A percentile compares a stretch with the other conserved stretches of the same genome.
Conservation (phyloP, 2,888 invertebrate species). For the Baronia brevicornis region DNA sequence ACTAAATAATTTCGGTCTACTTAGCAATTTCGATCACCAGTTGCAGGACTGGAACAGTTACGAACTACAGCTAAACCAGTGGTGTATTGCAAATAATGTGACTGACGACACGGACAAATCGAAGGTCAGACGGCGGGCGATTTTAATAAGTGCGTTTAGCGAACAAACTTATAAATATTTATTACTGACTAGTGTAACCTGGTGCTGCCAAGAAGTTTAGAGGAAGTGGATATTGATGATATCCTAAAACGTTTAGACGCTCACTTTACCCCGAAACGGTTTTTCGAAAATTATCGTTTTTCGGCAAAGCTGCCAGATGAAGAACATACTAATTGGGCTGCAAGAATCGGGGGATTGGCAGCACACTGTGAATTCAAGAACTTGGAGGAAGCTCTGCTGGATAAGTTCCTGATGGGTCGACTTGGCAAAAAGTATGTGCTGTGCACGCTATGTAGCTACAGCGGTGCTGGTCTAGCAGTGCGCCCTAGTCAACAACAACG, state of each 20-base stretch:
- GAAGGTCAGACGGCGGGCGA: constrained; percentile 13
- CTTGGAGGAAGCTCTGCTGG: constrained; percentile 5
- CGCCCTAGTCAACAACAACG: neutral
- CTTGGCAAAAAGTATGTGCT: constrained; percentile 13
- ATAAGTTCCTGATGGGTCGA: constrained; percentile 10
- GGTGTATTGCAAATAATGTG: constrained; percentile 21
- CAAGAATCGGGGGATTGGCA: constrained; percentile 2
- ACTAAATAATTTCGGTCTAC: too few species aligned
- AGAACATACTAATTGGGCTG: constrained; percentile 12
- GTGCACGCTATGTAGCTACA: constrained; percentile 11
- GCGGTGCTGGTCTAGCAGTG: neutral
- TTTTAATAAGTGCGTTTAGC: constrained; percentile 19
- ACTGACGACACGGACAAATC: constrained; percentile 11
- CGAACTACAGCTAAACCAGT: constrained; percentile 15
- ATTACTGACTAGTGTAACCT: too few species aligned
- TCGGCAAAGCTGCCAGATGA: constrained; percentile 15
- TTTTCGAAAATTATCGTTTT: too few species aligned
- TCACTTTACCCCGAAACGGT: constrained; percentile 18
- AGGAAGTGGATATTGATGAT: too few species aligned
- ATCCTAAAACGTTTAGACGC: constrained; percentile 14
- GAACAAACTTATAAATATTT: constrained; percentile 19
- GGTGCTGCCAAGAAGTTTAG: too few species aligned
- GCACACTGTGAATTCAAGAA: constrained; percentile 6
- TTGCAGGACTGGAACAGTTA: constrained; percentile 17
- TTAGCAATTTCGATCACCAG: constrained; percentile 21